Evolutionary conservation across 2,113 vertebrate genomes (phyloP), one percentile per base, ranked within the genome.

Genomic region (Gorsachius goisagi): DNA sequence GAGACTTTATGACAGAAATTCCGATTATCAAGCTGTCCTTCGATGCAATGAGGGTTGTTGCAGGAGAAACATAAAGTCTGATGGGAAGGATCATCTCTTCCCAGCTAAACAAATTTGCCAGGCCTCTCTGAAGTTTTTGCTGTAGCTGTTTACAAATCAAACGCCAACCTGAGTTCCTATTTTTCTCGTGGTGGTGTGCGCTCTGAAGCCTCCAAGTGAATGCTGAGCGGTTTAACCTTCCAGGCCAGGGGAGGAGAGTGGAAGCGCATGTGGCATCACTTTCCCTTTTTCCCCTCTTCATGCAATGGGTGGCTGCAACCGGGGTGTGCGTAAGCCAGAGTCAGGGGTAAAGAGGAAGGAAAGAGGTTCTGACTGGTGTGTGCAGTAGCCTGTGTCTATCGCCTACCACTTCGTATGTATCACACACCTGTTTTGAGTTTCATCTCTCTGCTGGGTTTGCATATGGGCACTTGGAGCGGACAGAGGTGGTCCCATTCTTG

Each of bases 281-380:
- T 33, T 72, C 30, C 60, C 33, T 83, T 64, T 58, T 13, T 16
- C 41, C 56, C 63, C 30, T 60, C 59, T 72, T 74, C 81, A 72
- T 89, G 59, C 58, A 33, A 24, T n/a, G 87, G 24, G 41, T 78
- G 72, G 69, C 83, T 92, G 85, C 72, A 87, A 7, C 52, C 10
- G 7, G 16, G 72, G 22, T 88, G 59, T 41, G 32, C 63, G 5
- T 95, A 82, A 90, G 81, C 44, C 68, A 90, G 77, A 81, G 80
- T 37, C 82, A 52, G 67, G 89, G 69, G 71, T 64, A 68, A 80
- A 87, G 95, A 75, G 85, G 91, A 89, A 88, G 84, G 88, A 74
- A 95, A 90, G 94, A 95, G 95, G 91, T 86, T 93, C 95, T 97
- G 96, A 95, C 62, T 55, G 80, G 90, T 78, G 85, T 96, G 93